phyloP scores from a whole-genome alignment of 2,888 invertebrate genomes.

The Trichopria drosophilae region DNA sequence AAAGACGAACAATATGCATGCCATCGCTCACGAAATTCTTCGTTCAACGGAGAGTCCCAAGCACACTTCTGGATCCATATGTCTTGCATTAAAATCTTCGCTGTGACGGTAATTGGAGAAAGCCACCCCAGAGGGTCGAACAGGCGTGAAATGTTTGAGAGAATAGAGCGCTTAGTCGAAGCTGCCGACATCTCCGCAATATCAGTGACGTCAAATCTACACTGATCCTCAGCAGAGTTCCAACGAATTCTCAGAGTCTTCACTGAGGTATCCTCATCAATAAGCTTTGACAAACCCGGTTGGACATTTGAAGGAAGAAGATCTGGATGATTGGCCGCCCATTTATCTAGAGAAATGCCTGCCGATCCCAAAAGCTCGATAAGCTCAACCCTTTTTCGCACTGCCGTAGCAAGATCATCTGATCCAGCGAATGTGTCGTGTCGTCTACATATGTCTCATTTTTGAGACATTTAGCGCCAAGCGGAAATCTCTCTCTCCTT shows the following conservation, averaged over 20 bases:
- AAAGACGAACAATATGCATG: constrained; percentile 2
- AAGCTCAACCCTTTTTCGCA: constrained; percentile 14
- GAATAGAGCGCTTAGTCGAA: too few relatives aligned
- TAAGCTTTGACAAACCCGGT: neutral
- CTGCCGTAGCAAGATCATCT: constrained; percentile 26
- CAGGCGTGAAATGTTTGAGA: too few relatives aligned
- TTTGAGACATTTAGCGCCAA: neutral
- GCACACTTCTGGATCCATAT: neutral
- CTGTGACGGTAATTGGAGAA: neutral
- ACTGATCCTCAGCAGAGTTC: neutral
- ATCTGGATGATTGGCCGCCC: constrained; percentile 26
- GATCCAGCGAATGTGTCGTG: constrained; percentile 21
- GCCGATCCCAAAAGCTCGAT: constrained; percentile 5
- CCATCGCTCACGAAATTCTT: constrained; percentile 17
- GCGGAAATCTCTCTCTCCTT: neutral
- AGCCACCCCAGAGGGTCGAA: too few relatives aligned
- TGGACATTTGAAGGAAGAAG: neutral
- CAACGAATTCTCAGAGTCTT: neutral
- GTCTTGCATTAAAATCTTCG: too few relatives aligned
- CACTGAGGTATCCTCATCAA: neutral
- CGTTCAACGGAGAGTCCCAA: constrained; percentile 6
- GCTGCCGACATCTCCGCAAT: neutral
- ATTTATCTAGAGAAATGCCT: constrained; percentile 25
- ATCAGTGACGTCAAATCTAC: neutral
- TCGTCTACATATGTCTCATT: constrained; percentile 24